Base-by-base conservation (phyloP, 2,888 invertebrate species). In the Tridacna crocea region DNA sequence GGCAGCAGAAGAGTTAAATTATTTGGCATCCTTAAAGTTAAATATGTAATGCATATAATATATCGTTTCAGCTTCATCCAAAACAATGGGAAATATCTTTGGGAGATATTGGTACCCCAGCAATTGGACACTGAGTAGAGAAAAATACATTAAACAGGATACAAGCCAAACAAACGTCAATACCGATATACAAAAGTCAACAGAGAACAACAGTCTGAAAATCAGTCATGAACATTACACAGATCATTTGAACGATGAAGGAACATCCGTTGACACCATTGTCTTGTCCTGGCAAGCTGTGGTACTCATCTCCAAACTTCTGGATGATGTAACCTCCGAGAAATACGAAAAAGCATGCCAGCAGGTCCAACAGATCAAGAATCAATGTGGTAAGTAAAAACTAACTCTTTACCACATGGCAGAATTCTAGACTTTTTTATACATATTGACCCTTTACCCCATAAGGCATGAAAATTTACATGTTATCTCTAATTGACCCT, bases 261-360 rank as follows among this genome's bases (percentile, higher is more conserved):
- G 81, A 10, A 77, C 68, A 36, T 77, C 74, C 17, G 83, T 83
- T 15, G 83, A 83, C 55, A 47, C 55, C n/a, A 63, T 77, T 12
- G 19, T 47, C 0, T 13, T 83, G n/a, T 36, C 79, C 19, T 60
- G 24, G 13, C 27, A n/a, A 22, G 77, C 79, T 72, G 51, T 77
- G 0, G 10, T 26, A 4, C 47, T 26, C 11, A 73, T 83, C n/a
- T 24, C 55, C 26, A 70, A 77, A 2, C 60, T 83, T 13, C 63
- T 83, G 27, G 77, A 77, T 63, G 46, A 74, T 26, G 48, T 83
- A 19, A n/a, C 68, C 19, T 36, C 51, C 24, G 68, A 77, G 27
- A 36, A 79, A 22, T 72, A 77, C 47, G 74, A 77, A 27, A 61
- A 60, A 19, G 83, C 76, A 27, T 55, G 61, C 22, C 46, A 79